phyloP scores from a whole-genome alignment of 1,140 invertebrate genomes.

The Cheumatopsyche charites region DNA sequence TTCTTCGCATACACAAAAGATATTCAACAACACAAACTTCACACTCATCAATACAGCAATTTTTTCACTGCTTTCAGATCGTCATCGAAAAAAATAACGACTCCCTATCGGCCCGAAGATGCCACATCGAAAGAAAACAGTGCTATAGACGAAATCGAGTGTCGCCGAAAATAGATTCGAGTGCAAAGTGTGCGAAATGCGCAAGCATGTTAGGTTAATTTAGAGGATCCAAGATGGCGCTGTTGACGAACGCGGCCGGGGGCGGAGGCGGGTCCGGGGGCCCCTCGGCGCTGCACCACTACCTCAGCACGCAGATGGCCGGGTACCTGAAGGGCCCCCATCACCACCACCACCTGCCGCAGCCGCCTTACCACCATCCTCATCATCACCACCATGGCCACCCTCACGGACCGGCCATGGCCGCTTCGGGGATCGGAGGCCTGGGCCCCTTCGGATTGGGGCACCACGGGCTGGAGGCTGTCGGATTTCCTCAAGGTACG shows the following conservation, averaged over 20 bases:
- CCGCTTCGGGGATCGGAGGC: constrained; percentile 50
- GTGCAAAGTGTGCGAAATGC: too few relatives aligned
- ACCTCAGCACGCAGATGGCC: constrained; percentile 53
- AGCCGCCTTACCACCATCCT: constrained; percentile 58
- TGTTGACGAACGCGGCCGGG: constrained; percentile 40
- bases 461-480: constrained; percentile 59
- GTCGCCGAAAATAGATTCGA: too few relatives aligned
- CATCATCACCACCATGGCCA: constrained; percentile 59
- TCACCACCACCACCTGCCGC: constrained; percentile 56
- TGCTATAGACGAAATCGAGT: too few relatives aligned
- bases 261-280: constrained; percentile 28
- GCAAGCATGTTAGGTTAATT: too few relatives aligned
- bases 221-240: constrained; percentile 43
- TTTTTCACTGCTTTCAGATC: too few relatives aligned
- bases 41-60: too few relatives aligned
- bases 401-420: constrained; percentile 52
- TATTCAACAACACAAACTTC: too few relatives aligned
- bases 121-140: too few relatives aligned
- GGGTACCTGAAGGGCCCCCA: constrained; percentile 57
- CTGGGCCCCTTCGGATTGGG: constrained; percentile 59
- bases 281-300: constrained; percentile 59
- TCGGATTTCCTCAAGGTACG: constrained; percentile 61
- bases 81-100: too few relatives aligned
- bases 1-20: too few relatives aligned
- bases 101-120: too few relatives aligned